Evolutionary conservation across 2,797 vertebrate genomes (phyloP).

Genomic region (Cynopterus sphinx): DNA sequence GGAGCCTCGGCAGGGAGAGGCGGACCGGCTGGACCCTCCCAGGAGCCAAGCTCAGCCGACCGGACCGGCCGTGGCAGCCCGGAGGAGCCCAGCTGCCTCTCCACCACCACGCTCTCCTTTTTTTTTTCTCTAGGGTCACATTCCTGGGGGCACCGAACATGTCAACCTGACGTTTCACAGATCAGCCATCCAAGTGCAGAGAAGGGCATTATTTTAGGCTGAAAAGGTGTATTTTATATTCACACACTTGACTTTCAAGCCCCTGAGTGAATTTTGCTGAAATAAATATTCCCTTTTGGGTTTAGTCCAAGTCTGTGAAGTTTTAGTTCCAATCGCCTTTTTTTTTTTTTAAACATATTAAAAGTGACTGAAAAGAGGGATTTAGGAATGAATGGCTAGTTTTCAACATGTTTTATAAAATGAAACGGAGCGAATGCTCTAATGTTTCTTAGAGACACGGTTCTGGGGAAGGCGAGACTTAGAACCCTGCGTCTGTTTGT

Average conservation of each 20-base stretch:
- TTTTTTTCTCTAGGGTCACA: not conserved
- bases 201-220: not conserved
- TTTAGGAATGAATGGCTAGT: conserved; percentile 65
- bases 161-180: not conserved
- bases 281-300: conserved; percentile 65
- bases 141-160: not conserved
- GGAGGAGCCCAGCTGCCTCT: accelerated
- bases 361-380: conserved; percentile 73
- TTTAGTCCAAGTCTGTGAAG: conserved; percentile 53
- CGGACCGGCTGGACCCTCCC: accelerated
- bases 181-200: not conserved
- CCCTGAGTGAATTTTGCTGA: conserved; percentile 67
- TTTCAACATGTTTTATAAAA: conserved; percentile 61
- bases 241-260: conserved; percentile 61
- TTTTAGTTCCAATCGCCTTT: not conserved
- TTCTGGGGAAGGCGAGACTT: not conserved
- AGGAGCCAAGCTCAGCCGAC: not conserved
- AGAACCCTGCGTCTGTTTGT: not conserved
- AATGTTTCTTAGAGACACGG: conserved; percentile 3
- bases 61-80: not conserved
- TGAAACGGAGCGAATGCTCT: conserved; percentile 2
- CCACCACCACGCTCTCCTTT: accelerated
- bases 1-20: not conserved
- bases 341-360: conserved; percentile 66
- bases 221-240: not conserved